Evolutionary conservation across 2,888 invertebrate genomes (phyloP).

Genomic region (Ichneumon xanthorius): DNA sequence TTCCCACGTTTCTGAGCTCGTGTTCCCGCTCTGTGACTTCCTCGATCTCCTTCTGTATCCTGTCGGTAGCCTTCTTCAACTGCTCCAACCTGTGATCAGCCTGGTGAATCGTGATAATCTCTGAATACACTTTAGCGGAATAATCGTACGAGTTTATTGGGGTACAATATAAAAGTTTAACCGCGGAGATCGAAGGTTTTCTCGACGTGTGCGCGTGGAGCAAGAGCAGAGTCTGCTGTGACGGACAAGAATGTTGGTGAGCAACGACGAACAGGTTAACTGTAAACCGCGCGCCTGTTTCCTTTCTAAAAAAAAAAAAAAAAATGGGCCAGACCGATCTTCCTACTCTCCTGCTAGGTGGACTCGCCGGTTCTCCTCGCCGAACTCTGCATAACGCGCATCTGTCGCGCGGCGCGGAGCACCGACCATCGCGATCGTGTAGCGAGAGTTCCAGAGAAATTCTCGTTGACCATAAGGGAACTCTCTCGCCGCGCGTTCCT

Average conservation of each 20-base stretch:
- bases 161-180: neutral
- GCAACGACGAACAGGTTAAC: slow-evolving; percentile 73
- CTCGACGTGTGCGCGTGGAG: slow-evolving; percentile 45
- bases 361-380: slow-evolving; percentile 21
- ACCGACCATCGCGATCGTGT: slow-evolving; percentile 25
- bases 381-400: slow-evolving; percentile 53
- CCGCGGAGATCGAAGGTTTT: slow-evolving; percentile 45
- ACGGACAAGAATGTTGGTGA: slow-evolving; percentile 64
- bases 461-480: slow-evolving; percentile 14
- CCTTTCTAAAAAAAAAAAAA: slow-evolving; percentile 77
- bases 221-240: slow-evolving; percentile 49
- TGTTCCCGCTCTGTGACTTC: slow-evolving; percentile 94
- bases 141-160: neutral
- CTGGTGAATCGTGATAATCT: slow-evolving; percentile 83
- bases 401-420: slow-evolving; percentile 54
- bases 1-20: slow-evolving; percentile 90
- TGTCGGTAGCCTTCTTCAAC: slow-evolving; percentile 87
- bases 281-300: slow-evolving; percentile 76
- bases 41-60: slow-evolving; percentile 96
- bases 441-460: slow-evolving; percentile 10
- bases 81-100: slow-evolving; percentile 89
- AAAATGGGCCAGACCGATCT: slow-evolving; percentile 71
- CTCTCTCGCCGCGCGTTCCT: neutral
- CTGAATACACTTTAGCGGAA: neutral
- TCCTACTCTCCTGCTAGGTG: slow-evolving; percentile 55